phyloP scores from a whole-genome alignment of 2,888 invertebrate species.

The Zhuqinia jingwanae region DNA sequence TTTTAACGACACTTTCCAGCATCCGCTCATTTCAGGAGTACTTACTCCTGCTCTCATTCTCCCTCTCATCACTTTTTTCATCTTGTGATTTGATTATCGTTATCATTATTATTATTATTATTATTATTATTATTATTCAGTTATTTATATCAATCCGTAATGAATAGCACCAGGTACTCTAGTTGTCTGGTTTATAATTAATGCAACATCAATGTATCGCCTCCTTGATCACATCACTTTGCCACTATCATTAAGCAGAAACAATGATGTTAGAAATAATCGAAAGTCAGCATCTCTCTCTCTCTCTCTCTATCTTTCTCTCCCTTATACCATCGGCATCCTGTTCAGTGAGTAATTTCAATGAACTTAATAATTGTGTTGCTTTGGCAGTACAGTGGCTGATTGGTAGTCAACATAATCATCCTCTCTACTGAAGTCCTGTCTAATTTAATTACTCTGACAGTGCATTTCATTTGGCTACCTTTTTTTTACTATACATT shows the following conservation, averaged over 20 bases:
- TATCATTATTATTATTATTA: no score
- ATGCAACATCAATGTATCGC: slow-evolving; percentile 4
- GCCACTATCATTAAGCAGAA: background rate
- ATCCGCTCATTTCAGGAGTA: no score
- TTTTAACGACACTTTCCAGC: no score
- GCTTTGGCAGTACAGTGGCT: background rate
- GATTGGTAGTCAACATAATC: slow-evolving; percentile 8
- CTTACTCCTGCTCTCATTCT: no score
- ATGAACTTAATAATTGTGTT: slow-evolving; percentile 16
- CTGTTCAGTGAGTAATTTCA: slow-evolving; percentile 29
- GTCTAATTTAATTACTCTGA: slow-evolving; percentile 25
- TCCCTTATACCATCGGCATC: slow-evolving; percentile 1
- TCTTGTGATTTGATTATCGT: no score
- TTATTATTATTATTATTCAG: no score
- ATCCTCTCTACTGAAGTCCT: slow-evolving; percentile 16
- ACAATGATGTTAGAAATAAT: slow-evolving; percentile 27
- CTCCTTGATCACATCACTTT: background rate
- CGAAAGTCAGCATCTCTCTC: slow-evolving; percentile 18
- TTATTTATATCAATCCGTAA: background rate
- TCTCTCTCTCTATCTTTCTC: no score
- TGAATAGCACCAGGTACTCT: background rate
- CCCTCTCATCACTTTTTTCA: no score
- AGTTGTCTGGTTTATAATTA: slow-evolving; percentile 31
- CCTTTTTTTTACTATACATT: background rate
- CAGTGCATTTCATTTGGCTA: background rate